Evolutionary conservation across 2,113 vertebrate genomes (phyloP), one percentile per base, ranked within the genome.

Genomic region (Ophiodon elongatus): DNA sequence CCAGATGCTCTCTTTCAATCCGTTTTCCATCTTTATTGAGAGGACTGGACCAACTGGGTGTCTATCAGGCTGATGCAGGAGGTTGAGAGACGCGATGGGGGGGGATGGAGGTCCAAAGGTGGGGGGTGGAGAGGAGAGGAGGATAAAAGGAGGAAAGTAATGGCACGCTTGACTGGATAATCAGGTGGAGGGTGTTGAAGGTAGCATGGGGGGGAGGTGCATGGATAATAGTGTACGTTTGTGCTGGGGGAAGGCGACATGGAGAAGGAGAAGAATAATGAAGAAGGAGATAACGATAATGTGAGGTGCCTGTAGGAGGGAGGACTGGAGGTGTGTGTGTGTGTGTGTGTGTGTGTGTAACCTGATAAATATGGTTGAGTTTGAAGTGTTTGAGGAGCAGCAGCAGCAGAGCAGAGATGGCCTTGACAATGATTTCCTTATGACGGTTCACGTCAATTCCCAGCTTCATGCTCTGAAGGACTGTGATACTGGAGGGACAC

Each of bases 391-490:
- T 99, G 88, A 99, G 97, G 64, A 99, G 96, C 19, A 99, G 96
- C 73, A 99, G 92, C 68, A 99, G 94, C 64, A 96, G 91, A 2
- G 97, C 96, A 0, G 98, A 98, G 88, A 99, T 97, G 89, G 97
- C 97, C 93, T 99, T 99, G 29, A 99, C 97, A 0, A 99, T 97
- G 91, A 99, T 98, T 94, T 99, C 98, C 80, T 99, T 99, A 94
- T 99, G 98, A 0, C 98, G 96, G 94, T 99, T 99, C 74, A 99
- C 98, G 0, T 99, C 98, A 0, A 99, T 97, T 50, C 98, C 98
- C 89, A 99, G 91, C 62, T 98, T 99, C 98, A 99, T 99, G 94
- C 98, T 99, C 94, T 99, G 98, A 4, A 99, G 96, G 54, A 99
- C 97, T 0, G 98, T 99, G 94, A 98, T 95, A 15, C 98, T 99